Evolutionary conservation across 1,140 invertebrate species (phyloP).

Genomic region (Drosophila mauritiana): DNA sequence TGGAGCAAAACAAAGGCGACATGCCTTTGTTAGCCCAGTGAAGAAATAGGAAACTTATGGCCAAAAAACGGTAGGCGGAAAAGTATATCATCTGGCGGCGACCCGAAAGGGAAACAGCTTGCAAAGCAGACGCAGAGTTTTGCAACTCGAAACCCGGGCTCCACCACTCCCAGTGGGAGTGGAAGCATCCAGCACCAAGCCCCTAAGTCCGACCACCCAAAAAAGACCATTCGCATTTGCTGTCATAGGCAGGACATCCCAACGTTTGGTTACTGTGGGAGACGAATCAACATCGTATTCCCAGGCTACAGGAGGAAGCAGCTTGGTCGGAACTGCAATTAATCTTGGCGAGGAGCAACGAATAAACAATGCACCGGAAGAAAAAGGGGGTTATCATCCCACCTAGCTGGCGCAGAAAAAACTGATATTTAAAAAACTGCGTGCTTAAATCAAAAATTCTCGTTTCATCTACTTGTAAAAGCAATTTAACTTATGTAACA

Average conservation of each 20-base stretch:
- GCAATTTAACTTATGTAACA: too few relatives aligned
- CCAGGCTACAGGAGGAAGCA: not conserved
- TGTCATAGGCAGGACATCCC: constrained; percentile 27
- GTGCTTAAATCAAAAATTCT: too few relatives aligned
- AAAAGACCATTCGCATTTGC: constrained; percentile 1
- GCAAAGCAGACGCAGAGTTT: constrained; percentile 7
- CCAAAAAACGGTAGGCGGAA: not conserved
- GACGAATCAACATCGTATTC: constrained; percentile 18
- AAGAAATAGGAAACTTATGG: constrained; percentile 12
- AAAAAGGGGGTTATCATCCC: not conserved
- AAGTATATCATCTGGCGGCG: constrained; percentile 21
- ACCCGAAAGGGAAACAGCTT: constrained; percentile 17
- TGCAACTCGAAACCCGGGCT: not conserved
- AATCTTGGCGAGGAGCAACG: constrained; percentile 37
- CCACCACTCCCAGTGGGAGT: not conserved
- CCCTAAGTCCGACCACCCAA: not conserved
- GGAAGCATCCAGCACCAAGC: not conserved
- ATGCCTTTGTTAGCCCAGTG: not conserved
- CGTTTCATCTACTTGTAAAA: too few relatives aligned
- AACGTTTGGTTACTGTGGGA: constrained; percentile 14
- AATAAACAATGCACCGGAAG: constrained; percentile 20
- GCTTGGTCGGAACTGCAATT: constrained; percentile 37
- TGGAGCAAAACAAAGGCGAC: constrained; percentile 4
- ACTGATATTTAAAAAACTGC: too few relatives aligned
- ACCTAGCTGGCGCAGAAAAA: not conserved